Percentiles rank a stretch among this genome's conserved stretches.
Conservation (phyloP, 2,113 vertebrate genomes). For the Noturus placidus region DNA sequence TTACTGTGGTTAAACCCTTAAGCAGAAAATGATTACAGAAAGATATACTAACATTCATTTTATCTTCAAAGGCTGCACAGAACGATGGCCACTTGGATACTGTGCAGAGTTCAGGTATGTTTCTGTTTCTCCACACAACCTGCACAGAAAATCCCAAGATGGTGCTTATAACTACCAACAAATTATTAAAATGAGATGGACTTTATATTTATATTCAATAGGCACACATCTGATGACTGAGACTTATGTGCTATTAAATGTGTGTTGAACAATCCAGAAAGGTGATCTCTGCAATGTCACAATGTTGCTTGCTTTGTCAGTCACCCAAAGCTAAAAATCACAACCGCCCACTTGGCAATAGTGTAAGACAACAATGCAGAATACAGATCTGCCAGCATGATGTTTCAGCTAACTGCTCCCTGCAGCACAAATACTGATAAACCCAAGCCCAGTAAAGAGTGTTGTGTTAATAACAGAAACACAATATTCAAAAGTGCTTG, state of each 20-base stretch:
- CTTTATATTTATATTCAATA: slow-evolving; percentile 15
- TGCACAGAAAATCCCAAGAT: not conserved
- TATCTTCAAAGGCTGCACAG: slow-evolving; percentile 57
- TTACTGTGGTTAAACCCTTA: not conserved
- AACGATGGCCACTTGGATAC: slow-evolving; percentile 54
- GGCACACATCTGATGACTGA: not conserved
- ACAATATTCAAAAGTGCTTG: slow-evolving; percentile 23
- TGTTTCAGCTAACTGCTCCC: not conserved
- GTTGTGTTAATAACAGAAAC: slow-evolving; percentile 23
- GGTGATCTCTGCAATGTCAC: not conserved
- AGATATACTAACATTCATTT: not conserved
- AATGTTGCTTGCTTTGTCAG: slow-evolving; percentile 24
- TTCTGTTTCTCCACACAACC: not conserved
- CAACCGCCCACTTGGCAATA: slow-evolving; percentile 2
- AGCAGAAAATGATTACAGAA: not conserved
- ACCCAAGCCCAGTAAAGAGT: not conserved
- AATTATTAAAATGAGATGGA: not conserved
- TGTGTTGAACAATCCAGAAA: not conserved
- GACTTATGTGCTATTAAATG: not conserved
- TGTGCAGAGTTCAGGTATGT: slow-evolving; percentile 63
- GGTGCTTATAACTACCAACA: not conserved
- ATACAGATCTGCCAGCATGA: not conserved
- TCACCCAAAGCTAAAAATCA: slow-evolving; percentile 22
- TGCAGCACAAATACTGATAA: slow-evolving; percentile 21
- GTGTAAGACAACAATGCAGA: slow-evolving; percentile 12